Percentiles rank a stretch among this genome's conserved stretches.
Evolutionary conservation across 2,888 invertebrate genomes (phyloP).

Genomic region (Cephus runcator): DNA sequence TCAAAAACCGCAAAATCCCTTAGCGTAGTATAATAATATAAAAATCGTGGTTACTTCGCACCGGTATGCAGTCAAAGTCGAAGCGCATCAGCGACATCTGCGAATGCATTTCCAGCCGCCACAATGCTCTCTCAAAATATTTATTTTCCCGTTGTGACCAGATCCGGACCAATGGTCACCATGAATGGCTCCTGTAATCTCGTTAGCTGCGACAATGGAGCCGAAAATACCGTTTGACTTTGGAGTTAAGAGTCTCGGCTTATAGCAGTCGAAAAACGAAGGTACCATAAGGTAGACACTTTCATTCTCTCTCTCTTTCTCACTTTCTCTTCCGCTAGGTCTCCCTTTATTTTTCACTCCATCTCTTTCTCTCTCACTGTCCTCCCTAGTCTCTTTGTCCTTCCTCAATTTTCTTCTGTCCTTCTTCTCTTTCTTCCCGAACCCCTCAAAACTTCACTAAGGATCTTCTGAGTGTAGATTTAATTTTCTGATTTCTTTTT

Average conservation of each 20-base stretch:
- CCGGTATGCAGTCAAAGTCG: conserved; percentile 1
- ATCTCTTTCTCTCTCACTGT: conserved; percentile 3
- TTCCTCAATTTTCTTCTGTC: conserved; percentile 13
- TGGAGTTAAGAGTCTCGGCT: conserved; percentile 43
- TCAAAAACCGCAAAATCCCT: conserved; percentile 46
- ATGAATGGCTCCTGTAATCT: conserved; percentile 51
- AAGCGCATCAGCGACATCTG: conserved; percentile 37
- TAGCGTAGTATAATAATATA: conserved; percentile 10
- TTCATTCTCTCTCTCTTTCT: background rate
- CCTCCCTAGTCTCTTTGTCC: background rate
- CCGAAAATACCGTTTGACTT: conserved; percentile 44
- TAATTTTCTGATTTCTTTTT: conserved; percentile 44
- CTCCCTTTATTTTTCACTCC: conserved; percentile 7
- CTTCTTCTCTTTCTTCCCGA: background rate
- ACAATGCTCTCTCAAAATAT: conserved; percentile 60
- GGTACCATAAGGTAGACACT: background rate
- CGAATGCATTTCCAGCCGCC: conserved; percentile 29
- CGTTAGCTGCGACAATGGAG: conserved; percentile 48
- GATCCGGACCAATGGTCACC: conserved; percentile 40
- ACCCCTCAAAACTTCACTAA: background rate
- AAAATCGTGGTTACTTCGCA: conserved; percentile 23
- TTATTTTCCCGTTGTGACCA: conserved; percentile 52
- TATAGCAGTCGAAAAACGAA: background rate
- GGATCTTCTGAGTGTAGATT: conserved; percentile 31
- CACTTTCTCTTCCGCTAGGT: background rate